Base-by-base conservation (phyloP, 2,113 vertebrate species). In the Martes martes region DNA sequence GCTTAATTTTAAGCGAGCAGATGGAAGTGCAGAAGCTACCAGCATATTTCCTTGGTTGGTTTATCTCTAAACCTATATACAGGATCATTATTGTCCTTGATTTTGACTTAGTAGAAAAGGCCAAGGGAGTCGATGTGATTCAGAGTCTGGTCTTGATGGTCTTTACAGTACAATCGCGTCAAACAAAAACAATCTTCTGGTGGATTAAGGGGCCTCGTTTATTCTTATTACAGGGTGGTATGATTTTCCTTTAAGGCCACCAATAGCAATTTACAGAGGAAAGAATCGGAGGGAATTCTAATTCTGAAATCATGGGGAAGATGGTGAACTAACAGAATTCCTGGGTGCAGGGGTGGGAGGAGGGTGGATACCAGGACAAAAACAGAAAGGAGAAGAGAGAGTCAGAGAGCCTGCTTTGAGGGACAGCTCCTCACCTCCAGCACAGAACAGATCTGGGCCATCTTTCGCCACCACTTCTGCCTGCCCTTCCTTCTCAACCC, bases 1-100 rank as follows among this genome's bases (percentile, higher is more conserved):
- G 28, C 36, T 92, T 81, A 28, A 61, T 90, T 80, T 67, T 86
- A 92, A 79, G 63, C 47, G 94, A 79, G 33, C 73, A 97, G 63
- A 81, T 88, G 63, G 89, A 88, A 63, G 42, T 69, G 11, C 92
- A 96, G 94, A 94, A 76, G 50, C 33, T 78, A 36, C n/a, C 36
- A 65, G 50, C n/a, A 14, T 84, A n/a, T 71, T 71, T 84, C 81
- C 57, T 52, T 93, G 65, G 47, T 33, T 96, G 86, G 36, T 42
- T 94, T 84, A 52, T 84, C 57, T 85, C 91, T 91, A 91, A 93
- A 47, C 4, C 39, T 85, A 21, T 31, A 39, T 11, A 39, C 1
- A 33, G 45, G 6, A 91, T 96, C 71, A 78, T 55, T 23, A 5
- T 7, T 57, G 42, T 79, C 47, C 24, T 71, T 95, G 69, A 88